These are phyloP conservation scores for Mechanitis mazaeus DNA, from an alignment of 2,888 invertebrate genomes.

Conservation along the genomic window DNA sequence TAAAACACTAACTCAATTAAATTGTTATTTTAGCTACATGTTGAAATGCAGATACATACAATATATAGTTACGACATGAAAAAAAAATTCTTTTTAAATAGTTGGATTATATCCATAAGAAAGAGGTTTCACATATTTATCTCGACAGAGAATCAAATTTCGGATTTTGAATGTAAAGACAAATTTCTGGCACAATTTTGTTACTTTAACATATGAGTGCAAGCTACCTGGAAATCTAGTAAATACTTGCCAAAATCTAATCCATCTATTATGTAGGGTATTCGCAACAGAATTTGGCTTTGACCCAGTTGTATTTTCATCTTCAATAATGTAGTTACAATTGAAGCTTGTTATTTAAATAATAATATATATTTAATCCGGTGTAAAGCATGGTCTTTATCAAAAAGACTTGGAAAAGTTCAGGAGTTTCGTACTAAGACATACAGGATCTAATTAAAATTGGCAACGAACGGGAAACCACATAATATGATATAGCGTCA, in stretches of 20 bases:
- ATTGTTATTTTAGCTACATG: constrained; percentile 5
- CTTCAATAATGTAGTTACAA: constrained; percentile 17
- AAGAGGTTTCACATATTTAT: constrained; percentile 12
- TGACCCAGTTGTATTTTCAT: constrained; percentile 23
- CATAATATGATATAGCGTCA: constrained; percentile 29
- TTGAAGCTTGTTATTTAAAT: no score
- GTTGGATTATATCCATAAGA: not conserved
- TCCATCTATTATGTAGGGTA: constrained; percentile 27
- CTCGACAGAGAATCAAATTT: constrained; percentile 24
- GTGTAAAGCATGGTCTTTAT: no score
- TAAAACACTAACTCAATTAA: constrained; percentile 3
- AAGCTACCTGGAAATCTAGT: constrained; percentile 26
- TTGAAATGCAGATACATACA: no score
- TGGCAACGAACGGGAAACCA: constrained; percentile 21
- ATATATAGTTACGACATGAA: no score
- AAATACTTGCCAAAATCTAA: constrained; percentile 29
- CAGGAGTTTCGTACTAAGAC: constrained; percentile 2
- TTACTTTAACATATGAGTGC: constrained; percentile 19
- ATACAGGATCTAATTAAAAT: constrained; percentile 20
- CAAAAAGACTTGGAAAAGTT: not conserved
- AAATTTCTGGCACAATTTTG: constrained; percentile 22
- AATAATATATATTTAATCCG: no score
- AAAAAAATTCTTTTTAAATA: not conserved
- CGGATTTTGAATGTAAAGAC: constrained; percentile 15
- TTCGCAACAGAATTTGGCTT: constrained; percentile 23